These are phyloP conservation scores for Macroglossus sobrinus DNA, from an alignment of 2,113 vertebrate species.

Conservation along the genomic window DNA sequence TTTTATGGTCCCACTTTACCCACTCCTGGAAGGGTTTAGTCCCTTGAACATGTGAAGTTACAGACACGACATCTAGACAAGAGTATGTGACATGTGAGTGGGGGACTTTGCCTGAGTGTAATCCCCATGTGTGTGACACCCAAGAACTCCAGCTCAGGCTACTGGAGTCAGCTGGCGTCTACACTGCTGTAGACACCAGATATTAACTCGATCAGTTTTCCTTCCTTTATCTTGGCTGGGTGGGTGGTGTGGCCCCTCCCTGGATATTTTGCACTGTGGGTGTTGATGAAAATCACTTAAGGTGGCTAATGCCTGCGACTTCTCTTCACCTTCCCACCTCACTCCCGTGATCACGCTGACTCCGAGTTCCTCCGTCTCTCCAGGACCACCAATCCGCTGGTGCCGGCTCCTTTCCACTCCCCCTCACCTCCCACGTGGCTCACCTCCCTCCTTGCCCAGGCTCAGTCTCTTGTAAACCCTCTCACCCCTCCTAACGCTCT, in stretches of 20 bases:
- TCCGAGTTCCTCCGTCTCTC: neutral
- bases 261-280: neutral
- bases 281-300: neutral
- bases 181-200: neutral
- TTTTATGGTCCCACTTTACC: neutral
- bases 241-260: neutral
- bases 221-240: neutral
- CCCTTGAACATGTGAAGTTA: neutral
- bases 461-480: neutral
- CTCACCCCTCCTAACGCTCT: rapidly evolving
- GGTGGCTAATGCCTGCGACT: neutral
- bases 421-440: neutral
- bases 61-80: neutral
- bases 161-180: neutral
- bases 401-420: neutral
- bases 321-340: neutral
- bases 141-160: neutral
- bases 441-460: neutral
- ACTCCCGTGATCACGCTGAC: rapidly evolving
- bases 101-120: neutral
- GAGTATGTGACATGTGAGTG: neutral
- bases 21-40: neutral
- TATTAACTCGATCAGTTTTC: neutral
- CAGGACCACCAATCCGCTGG: neutral
- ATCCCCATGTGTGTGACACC: too few relatives aligned